Evolutionary conservation across 2,113 vertebrate genomes (phyloP).

Genomic region (Lagopus muta): DNA sequence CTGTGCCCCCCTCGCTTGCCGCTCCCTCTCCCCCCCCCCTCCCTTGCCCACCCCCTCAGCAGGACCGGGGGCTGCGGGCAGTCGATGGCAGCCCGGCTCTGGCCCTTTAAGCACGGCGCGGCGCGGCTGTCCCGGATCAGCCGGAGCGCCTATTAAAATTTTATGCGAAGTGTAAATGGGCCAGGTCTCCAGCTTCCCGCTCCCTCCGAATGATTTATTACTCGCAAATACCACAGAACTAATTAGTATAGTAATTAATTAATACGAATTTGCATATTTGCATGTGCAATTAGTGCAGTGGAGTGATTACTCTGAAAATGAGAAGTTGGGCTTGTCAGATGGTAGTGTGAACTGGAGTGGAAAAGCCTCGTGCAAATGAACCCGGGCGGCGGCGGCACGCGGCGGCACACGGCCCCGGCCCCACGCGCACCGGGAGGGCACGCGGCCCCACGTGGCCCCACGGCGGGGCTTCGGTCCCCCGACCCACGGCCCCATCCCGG

Average conservation of each 20-base stretch:
- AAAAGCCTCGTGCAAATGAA: slow-evolving; percentile 84
- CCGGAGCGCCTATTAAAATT: slow-evolving; percentile 87
- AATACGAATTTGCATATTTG: slow-evolving; percentile 99
- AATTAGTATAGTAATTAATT: slow-evolving; percentile 99
- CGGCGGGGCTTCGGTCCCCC: neutral
- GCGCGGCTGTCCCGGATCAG: slow-evolving; percentile 82
- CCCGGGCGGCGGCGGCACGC: slow-evolving; percentile 53
- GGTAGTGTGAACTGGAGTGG: slow-evolving; percentile 86
- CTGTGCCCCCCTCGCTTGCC: too few relatives aligned
- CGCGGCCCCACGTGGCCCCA: rapidly evolving
- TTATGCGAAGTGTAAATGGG: slow-evolving; percentile 89
- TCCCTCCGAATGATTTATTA: slow-evolving; percentile 98
- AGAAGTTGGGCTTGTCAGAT: slow-evolving; percentile 90
- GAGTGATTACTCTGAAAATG: slow-evolving; percentile 95
- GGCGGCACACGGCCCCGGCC: neutral
- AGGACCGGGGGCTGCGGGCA: neutral
- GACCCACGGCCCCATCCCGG: slow-evolving; percentile 26
- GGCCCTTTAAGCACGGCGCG: slow-evolving; percentile 79
- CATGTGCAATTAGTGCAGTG: slow-evolving; percentile 98
- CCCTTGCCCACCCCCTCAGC: too few relatives aligned
- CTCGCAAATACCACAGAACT: slow-evolving; percentile 99
- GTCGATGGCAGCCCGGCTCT: slow-evolving; percentile 55
- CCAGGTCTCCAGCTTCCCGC: slow-evolving; percentile 89
- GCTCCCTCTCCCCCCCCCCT: too few relatives aligned
- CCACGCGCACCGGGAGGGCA: neutral